phyloP scores from a whole-genome alignment of 2,797 vertebrate species.

The Darevskia mixta region DNA sequence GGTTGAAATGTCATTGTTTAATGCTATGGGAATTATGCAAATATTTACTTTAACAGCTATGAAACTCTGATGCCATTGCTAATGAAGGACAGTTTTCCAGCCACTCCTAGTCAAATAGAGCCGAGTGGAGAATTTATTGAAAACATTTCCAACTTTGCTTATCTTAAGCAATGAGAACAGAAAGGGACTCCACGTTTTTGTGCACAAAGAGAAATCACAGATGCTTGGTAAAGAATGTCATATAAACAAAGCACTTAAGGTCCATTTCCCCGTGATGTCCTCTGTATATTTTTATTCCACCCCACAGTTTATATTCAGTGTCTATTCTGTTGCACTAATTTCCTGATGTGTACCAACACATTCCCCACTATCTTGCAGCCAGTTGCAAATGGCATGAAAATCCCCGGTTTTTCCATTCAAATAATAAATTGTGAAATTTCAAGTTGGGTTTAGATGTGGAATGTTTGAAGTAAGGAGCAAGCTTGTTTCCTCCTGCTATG shows the following conservation, averaged over 20 bases:
- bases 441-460: background rate
- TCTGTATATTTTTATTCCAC: background rate
- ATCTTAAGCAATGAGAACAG: slow-evolving; percentile 42
- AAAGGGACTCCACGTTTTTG: slow-evolving; percentile 22
- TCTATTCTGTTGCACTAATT: background rate
- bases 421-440: background rate
- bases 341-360: slow-evolving; percentile 3
- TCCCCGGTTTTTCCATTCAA: background rate
- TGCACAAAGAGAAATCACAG: slow-evolving; percentile 36
- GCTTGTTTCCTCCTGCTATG: too few species aligned
- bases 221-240: slow-evolving; percentile 37
- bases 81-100: slow-evolving; percentile 39
- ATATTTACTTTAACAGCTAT: slow-evolving; percentile 53
- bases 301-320: background rate
- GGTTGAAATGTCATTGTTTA: background rate
- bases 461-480: too few species aligned
- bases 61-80: slow-evolving; percentile 49
- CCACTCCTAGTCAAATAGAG: slow-evolving; percentile 43
- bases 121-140: slow-evolving; percentile 49
- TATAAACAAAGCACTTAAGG: slow-evolving; percentile 11
- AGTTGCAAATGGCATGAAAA: background rate
- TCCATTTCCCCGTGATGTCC: slow-evolving; percentile 12
- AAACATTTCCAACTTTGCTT: slow-evolving; percentile 28
- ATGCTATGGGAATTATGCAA: slow-evolving; percentile 30
- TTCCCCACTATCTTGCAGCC: background rate